A percentile compares a stretch with the other conserved stretches of the same genome.
Evolutionary conservation across 37 sponge, comb jelly and placozoan genomes (phyloP).

Genomic region (Halichondria panicea): DNA sequence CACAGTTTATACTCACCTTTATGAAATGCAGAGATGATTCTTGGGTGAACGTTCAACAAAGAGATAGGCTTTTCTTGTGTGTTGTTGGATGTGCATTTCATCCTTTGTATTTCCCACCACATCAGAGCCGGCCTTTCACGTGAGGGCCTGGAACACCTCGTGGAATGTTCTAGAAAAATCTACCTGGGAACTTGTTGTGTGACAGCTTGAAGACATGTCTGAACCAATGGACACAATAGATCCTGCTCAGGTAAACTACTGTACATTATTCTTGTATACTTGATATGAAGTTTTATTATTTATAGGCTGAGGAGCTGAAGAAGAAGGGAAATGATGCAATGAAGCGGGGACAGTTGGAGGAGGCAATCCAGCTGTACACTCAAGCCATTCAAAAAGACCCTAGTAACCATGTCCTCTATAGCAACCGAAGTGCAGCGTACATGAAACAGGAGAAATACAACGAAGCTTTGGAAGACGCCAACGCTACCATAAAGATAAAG

Average conservation of each 20-base stretch:
- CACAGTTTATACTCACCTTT: slow-evolving; percentile 13
- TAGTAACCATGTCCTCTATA: slow-evolving; percentile 71
- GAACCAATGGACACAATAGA: too few species aligned
- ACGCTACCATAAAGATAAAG: slow-evolving; percentile 52
- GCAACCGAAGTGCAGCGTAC: slow-evolving; percentile 78
- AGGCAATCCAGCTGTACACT: slow-evolving; percentile 61
- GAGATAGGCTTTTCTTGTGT: slow-evolving; percentile 2
- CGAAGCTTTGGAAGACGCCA: slow-evolving; percentile 60
- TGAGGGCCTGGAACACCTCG: too few species aligned
- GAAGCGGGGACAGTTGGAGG: slow-evolving; percentile 32
- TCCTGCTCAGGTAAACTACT: too few species aligned
- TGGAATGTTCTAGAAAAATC: too few species aligned
- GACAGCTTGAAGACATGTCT: too few species aligned
- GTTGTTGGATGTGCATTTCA: too few species aligned
- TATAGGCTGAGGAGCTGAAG: slow-evolving; percentile 62
- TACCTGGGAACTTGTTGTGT: too few species aligned
- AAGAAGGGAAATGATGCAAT: slow-evolving; percentile 60
- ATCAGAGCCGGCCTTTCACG: too few species aligned
- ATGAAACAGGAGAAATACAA: slow-evolving; percentile 50
- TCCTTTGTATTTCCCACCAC: too few species aligned
- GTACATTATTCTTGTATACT: too few species aligned
- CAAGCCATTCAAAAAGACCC: slow-evolving; percentile 63
- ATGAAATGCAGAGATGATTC: slow-evolving; percentile 36
- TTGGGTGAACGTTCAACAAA: slow-evolving; percentile 27
- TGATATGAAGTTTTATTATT: neutral